Base-by-base conservation (phyloP, 2,113 vertebrate genomes). In the Tenrec ecaudatus region DNA sequence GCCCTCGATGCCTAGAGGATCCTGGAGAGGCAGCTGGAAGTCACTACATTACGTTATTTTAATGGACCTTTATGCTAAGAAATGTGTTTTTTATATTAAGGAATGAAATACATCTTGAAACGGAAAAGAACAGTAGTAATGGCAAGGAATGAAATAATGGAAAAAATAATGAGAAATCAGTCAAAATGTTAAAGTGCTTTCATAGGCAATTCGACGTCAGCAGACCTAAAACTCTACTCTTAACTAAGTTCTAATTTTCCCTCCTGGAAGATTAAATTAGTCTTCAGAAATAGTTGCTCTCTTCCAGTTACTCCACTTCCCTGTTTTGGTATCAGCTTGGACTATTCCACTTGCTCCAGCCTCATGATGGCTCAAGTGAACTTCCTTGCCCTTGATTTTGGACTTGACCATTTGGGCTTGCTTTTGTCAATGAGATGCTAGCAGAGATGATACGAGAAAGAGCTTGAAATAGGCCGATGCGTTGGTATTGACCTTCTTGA, bases 61-160 rank as follows among this genome's bases (percentile, higher is more conserved):
- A 68, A 75, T 84, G 58, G 27, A 62, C 20, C 40, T 89, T 78
- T 92, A 88, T 69, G 91, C n/a, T 93, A 90, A 68, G 43, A 88
- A 36, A 19, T 82, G 33, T 36, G n/a, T 73, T 40, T 43, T 88
- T 96, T 87, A 89, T 69, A 87, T 87, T 81, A 81, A 57, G 17
- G 58, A 84, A 93, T 83, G 17, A 80, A 87, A 94, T 36, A 77
- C n/a, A 94, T 57, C 91, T 69, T 90, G 75, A 94, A 88, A 92
- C n/a, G 36, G 20, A 76, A 78, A 85, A 88, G 40, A 89, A 60
- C 4, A 77, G 31, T 76, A 25, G 19, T 92, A 93, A 96, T 36
- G 47, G 25, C 6, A 93, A 25, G 29, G 31, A 23, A 82, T 38
- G 36, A 84, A 91, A 84, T 77, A 88, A 83, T 62, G 43, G 58